Evolutionary conservation across 2,113 vertebrate genomes (phyloP), one percentile per base, ranked within the genome.

Genomic region (Chiloscyllium plagiosum): DNA sequence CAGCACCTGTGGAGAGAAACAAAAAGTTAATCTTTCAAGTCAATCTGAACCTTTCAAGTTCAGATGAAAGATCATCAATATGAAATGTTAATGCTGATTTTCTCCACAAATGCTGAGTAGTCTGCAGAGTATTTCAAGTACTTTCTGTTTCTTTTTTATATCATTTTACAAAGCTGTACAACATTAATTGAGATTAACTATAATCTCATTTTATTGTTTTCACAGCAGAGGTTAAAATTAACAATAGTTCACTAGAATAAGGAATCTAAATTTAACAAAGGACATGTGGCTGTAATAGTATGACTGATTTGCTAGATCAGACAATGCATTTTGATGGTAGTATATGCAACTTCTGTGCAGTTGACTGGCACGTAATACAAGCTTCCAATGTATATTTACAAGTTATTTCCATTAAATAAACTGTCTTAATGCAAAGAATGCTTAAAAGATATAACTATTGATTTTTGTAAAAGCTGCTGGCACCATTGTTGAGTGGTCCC

Each of bases 151-250:
- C 33, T 20, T 42, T 20, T 50, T 47, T 22, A 47, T 0, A 4
- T 87, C 7, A 24, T 87, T 26, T 52, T 26, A 50, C 22, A 86
- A 72, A 42, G 37, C 93, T 95, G 93, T 15, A 76, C 94, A 76
- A 95, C 22, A 70, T 37, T 47, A 68, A 94, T 61, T 42, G 24
- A 66, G 92, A 68, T n/a, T 1, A 47, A 47, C 42, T 24, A 68
- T 8, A 72, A 42, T 95, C 42, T 72, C 42, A 95, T 29, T 70
- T 68, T 95, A 72, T 24, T 50, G 22, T 72, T 50, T 70, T 69
- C 70, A 95, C 93, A 95, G 68, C 94, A 95, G 69, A 52, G 68
- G 13, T 94, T 70, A 70, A 94, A 42, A 70, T 70, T 37, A 47
- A 69, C 66, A 69, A 69, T 65, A 42, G 37, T 95, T 52, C 94